Evolutionary conservation across 1,140 invertebrate species (phyloP), one percentile per base, ranked within the genome.

Genomic region (Pseudomyrmex flavicornis): DNA sequence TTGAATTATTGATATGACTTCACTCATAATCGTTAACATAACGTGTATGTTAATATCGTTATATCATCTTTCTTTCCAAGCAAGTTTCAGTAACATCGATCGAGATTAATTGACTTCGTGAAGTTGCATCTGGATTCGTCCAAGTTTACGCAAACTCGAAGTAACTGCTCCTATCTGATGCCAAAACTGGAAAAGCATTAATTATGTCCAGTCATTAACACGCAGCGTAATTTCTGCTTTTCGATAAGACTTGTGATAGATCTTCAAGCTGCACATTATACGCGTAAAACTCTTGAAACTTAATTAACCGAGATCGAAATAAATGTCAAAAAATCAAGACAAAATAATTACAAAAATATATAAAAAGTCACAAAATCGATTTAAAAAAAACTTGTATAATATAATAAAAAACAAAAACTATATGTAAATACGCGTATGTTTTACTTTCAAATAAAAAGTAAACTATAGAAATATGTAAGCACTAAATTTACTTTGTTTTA

Each of bases 151-250:
- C 54, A n/a, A 69, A n/a, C 54, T 80, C 66, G 54, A 59, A 20
- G 76, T 48, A 59, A 70, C 10, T 66, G 35, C 17, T 15, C 4
- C 54, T 80, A 80, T 72, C 66, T 61, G 66, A 80, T 70, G 76
- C 54, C 59, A 22, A 52, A 70, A 52, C 65, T 20, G 20, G 15
- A 79, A 79, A 52, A 46, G n/a, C 66, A 80, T 80, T 80, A 80
- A 80, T 70, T 80, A 80, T 80, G 46, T 54, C 61, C 20, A 61
- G 66, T 80, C 66, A 61, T 80, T 80, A 80, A 80, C 76, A 66
- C 15, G 54, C 20, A n/a, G 54, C 54, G 2, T 26, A 72, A 72
- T 44, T 59, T 80, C 70, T 46, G 66, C 20, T n/a, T 54, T 35
- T 59, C 54, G 76, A 48, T 50, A 70, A 79, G 65, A 17, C 20